Conservation (phyloP, 2,888 invertebrate species). For the Craniophora ligustri region DNA sequence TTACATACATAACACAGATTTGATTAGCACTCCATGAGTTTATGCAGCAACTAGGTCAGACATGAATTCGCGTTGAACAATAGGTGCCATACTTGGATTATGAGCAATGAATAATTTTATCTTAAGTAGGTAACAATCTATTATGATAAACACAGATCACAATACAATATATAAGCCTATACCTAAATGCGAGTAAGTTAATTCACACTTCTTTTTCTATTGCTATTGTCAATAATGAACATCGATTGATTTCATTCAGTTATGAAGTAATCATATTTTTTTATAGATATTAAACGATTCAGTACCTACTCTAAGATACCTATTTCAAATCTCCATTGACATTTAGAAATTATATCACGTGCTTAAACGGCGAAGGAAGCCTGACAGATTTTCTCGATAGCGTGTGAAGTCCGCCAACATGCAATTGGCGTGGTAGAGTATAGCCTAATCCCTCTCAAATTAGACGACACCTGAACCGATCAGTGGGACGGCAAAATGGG, state of each 20-base stretch:
- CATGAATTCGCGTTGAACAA: not conserved
- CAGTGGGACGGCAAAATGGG: no score
- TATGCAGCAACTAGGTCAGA: conserved; percentile 1
- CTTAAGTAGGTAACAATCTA: not conserved
- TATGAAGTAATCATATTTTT: no score
- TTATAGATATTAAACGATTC: no score
- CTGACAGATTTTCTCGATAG: no score
- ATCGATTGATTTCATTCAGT: conserved; percentile 1
- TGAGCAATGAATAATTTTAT: not conserved
- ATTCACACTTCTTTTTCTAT: not conserved
- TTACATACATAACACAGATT: not conserved
- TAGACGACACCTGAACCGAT: no score
- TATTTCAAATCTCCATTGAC: no score
- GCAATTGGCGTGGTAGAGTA: no score
- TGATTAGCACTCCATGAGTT: not conserved
- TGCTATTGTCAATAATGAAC: not conserved
- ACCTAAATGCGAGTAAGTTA: not conserved
- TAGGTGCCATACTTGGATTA: not conserved
- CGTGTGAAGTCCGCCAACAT: no score
- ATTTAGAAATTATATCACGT: no score
- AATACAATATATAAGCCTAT: not conserved
- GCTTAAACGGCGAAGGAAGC: no score
- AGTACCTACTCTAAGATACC: no score
- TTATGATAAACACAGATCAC: not conserved
- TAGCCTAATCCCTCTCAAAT: no score